Percentiles rank a stretch among this genome's conserved stretches.
Conservation (phyloP, 2,888 invertebrate genomes). For the Sarcophaga rosellei region DNA sequence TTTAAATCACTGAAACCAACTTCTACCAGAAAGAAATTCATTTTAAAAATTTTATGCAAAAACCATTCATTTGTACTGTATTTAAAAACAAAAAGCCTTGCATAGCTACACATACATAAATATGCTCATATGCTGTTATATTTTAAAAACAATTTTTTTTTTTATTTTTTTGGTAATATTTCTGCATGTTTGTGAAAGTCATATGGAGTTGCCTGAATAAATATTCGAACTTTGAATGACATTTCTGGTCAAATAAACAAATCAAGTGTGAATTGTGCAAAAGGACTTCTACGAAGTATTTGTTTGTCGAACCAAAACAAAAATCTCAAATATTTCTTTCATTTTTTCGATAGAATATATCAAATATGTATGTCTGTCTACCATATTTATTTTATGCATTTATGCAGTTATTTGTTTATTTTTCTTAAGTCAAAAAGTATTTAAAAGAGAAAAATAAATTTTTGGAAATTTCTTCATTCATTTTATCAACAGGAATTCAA, state of each 20-base stretch:
- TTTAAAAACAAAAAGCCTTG: not conserved
- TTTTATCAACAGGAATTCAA: too few relatives aligned
- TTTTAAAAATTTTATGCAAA: too few relatives aligned
- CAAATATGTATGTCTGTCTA: not conserved
- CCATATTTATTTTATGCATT: not conserved
- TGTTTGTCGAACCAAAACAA: not conserved
- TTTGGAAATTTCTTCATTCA: not conserved
- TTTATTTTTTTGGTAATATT: not conserved
- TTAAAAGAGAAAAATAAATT: not conserved
- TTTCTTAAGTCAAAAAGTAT: too few relatives aligned
- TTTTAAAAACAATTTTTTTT: not conserved
- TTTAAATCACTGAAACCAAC: too few relatives aligned
- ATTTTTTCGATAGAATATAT: not conserved
- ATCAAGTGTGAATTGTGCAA: conserved; percentile 50
- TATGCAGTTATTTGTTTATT: not conserved
- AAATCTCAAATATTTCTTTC: not conserved
- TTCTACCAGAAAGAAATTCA: too few relatives aligned
- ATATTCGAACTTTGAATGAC: conserved; percentile 4
- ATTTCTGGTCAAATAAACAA: conserved; percentile 31
- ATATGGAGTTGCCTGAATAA: not conserved
- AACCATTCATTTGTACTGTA: too few relatives aligned
- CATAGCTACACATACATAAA: not conserved
- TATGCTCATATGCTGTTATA: not conserved
- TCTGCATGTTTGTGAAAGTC: not conserved
- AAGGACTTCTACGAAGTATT: conserved; percentile 21